A percentile compares a stretch with the other conserved stretches of the same genome.
phyloP scores from a whole-genome alignment of 2,797 vertebrate species.

The Galaxias olidus region DNA sequence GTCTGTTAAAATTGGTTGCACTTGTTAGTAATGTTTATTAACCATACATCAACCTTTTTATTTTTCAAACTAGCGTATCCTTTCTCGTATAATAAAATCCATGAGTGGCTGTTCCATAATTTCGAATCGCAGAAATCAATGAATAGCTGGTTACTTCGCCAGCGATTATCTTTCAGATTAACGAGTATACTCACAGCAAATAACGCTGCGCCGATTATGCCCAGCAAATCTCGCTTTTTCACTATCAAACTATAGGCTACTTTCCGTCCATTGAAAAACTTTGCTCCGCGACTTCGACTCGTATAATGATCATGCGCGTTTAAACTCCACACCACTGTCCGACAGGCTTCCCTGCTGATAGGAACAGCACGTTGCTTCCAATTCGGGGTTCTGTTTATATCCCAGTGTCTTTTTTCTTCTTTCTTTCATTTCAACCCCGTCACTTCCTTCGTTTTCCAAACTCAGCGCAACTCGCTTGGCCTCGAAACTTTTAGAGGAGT shows the following conservation, averaged over 20 bases:
- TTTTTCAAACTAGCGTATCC: too few species aligned
- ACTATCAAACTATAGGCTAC: conserved; percentile 29
- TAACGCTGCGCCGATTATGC: conserved; percentile 8
- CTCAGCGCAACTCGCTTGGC: conserved; percentile 58
- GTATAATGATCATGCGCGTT: conserved; percentile 45
- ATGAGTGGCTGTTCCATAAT: conserved; percentile 30
- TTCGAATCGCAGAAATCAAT: not conserved
- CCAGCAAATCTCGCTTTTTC: conserved; percentile 43
- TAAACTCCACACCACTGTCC: conserved; percentile 7
- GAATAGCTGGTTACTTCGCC: not conserved
- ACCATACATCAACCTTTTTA: too few species aligned
- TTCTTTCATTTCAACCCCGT: conserved; percentile 68
- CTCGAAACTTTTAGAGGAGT: conserved; percentile 71
- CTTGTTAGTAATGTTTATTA: too few species aligned
- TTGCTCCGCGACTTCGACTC: conserved; percentile 33
- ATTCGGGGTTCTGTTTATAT: conserved; percentile 62
- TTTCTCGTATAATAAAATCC: conserved; percentile 1
- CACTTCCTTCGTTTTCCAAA: conserved; percentile 84
- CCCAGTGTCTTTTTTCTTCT: conserved; percentile 17
- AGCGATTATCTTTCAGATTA: conserved; percentile 31
- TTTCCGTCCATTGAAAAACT: conserved; percentile 55
- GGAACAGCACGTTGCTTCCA: conserved; percentile 52
- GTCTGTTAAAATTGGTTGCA: too few species aligned
- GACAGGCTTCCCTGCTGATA: conserved; percentile 15
- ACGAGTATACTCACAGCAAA: conserved; percentile 23